These are phyloP conservation scores for Centropyge bicolor DNA, from an alignment of 2,797 vertebrate species.

Conservation along the genomic window DNA sequence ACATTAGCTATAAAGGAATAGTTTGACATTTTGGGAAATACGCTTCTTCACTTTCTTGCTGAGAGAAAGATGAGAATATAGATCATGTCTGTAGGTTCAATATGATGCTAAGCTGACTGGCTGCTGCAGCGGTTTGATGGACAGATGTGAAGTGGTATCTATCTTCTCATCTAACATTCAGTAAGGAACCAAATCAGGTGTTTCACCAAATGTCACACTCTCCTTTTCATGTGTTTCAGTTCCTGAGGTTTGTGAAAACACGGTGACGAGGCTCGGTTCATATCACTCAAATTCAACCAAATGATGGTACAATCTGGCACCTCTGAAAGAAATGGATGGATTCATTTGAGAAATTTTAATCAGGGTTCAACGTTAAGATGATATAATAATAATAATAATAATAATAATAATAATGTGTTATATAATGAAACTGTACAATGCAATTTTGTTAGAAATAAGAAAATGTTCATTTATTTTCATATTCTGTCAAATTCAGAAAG, in stretches of 20 bases:
- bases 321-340: background rate
- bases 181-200: background rate
- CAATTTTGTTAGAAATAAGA: constrained; percentile 63
- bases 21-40: background rate
- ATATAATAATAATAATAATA: too few species aligned
- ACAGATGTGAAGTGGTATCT: background rate
- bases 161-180: background rate
- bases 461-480: constrained; percentile 70
- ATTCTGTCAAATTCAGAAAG: constrained; percentile 36
- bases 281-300: constrained; percentile 13
- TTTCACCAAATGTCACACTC: background rate
- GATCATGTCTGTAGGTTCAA: too few species aligned
- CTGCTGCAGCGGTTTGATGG: background rate
- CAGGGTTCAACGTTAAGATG: constrained; percentile 51
- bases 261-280: background rate
- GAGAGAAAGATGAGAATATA: background rate
- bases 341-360: constrained; percentile 24
- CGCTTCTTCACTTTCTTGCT: background rate
- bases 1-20: background rate
- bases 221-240: background rate
- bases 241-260: background rate
- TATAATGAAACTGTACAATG: constrained; percentile 55
- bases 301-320: background rate
- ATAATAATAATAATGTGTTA: constrained; percentile 20
- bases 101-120: background rate